Conservation (phyloP, 2,797 vertebrate genomes). For the Enoplosus armatus region DNA sequence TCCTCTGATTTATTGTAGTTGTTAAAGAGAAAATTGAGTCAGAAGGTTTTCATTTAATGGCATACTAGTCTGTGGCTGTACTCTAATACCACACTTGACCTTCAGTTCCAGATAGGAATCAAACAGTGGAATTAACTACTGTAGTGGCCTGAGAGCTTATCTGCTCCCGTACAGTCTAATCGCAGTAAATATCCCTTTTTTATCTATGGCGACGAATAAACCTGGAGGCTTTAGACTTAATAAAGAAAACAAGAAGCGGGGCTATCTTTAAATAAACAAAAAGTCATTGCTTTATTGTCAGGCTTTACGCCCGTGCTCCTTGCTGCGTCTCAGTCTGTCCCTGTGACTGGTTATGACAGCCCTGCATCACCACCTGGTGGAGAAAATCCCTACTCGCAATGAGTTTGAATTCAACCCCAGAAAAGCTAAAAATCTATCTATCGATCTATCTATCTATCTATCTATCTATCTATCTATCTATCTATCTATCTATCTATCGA, state of each 20-base stretch:
- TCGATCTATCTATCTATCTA: not conserved
- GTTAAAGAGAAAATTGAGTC: constrained; percentile 81
- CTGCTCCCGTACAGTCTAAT: constrained; percentile 31
- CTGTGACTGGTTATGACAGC: not conserved
- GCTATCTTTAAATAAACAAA: constrained; percentile 15
- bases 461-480: not conserved
- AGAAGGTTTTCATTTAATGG: constrained; percentile 82
- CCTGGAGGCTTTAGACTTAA: not conserved
- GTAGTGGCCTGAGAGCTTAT: constrained; percentile 39
- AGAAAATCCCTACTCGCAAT: not conserved
- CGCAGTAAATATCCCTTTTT: constrained; percentile 38
- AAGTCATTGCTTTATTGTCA: not conserved
- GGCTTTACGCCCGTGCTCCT: not conserved
- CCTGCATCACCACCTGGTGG: constrained; percentile 72
- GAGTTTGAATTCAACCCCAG: constrained; percentile 4
- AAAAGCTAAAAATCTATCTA: no score
- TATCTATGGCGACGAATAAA: constrained; percentile 13
- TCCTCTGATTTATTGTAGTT: constrained; percentile 80
- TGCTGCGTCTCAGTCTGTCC: not conserved
- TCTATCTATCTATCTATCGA: not conserved
- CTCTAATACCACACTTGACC: constrained; percentile 72
- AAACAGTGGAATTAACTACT: constrained; percentile 56
- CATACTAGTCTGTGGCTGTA: constrained; percentile 52
- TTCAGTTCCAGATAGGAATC: constrained; percentile 70
- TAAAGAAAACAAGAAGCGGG: not conserved